Percentiles rank a stretch among this genome's conserved stretches.
Evolutionary conservation across 2,888 invertebrate genomes (phyloP).

Genomic region (Sylvicola fuscatus): DNA sequence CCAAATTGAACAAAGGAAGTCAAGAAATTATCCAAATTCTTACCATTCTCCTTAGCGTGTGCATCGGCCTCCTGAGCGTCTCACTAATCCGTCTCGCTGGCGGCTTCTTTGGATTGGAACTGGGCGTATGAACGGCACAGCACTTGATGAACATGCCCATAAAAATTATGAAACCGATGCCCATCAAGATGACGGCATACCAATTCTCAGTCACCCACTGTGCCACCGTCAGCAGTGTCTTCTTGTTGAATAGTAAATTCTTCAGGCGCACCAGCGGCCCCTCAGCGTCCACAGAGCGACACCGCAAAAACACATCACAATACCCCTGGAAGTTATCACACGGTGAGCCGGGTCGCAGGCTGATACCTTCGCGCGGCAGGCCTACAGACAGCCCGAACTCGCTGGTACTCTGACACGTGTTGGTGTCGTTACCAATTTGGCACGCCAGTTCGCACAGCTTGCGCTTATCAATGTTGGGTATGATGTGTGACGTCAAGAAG

Average conservation of each 20-base stretch:
- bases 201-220: constrained; percentile 91
- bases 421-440: constrained; percentile 54
- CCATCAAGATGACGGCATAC: constrained; percentile 88
- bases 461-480: constrained; percentile 56
- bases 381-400: constrained; percentile 58
- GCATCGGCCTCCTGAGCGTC: constrained; percentile 76
- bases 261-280: constrained; percentile 92
- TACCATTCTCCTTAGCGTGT: constrained; percentile 75
- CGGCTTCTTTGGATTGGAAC: constrained; percentile 93
- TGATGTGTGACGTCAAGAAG: constrained; percentile 66
- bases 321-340: constrained; percentile 99
- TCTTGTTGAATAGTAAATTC: constrained; percentile 80
- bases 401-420: constrained; percentile 67
- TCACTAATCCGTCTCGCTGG: constrained; percentile 87
- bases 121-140: constrained; percentile 98
- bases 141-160: constrained; percentile 99
- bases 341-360: constrained; percentile 84
- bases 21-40: constrained; percentile 9
- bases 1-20: constrained; percentile 1
- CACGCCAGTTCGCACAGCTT: constrained; percentile 95
- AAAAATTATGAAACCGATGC: constrained; percentile 76
- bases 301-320: constrained; percentile 98
- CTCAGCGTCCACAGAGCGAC: constrained; percentile 95
- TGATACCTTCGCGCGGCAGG: constrained; percentile 61
- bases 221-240: constrained; percentile 69